A percentile compares a stretch with the other conserved stretches of the same genome.
phyloP scores from a whole-genome alignment of 2,113 vertebrate species.

The Esox niger region DNA sequence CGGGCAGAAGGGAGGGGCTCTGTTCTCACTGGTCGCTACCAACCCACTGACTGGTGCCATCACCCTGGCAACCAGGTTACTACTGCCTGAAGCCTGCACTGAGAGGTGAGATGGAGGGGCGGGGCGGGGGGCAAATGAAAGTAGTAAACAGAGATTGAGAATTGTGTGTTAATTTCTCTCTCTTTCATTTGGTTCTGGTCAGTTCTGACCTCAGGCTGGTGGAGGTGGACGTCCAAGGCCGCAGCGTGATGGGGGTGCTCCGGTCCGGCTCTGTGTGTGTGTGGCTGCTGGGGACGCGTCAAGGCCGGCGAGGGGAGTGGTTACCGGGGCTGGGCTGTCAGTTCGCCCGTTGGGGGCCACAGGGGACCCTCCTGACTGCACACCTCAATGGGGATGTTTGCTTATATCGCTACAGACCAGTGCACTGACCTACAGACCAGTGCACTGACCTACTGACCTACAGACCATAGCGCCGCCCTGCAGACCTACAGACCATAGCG shows the following conservation, averaged over 20 bases:
- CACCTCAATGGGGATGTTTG: conserved; percentile 1
- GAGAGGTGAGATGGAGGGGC: conserved; percentile 52
- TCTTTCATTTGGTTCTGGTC: not conserved
- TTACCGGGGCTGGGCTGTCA: not conserved
- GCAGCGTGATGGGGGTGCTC: not conserved
- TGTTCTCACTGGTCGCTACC: conserved; percentile 56
- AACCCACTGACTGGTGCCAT: conserved; percentile 57
- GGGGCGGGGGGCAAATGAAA: not conserved
- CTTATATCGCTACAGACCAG: not conserved
- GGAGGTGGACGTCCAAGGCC: conserved; percentile 1
- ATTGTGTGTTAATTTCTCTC: not conserved
- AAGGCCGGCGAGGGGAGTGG: not conserved
- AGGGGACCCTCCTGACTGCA: not conserved
- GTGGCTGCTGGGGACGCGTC: not conserved
- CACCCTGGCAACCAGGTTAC: conserved; percentile 25
- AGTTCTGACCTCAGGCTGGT: not conserved
- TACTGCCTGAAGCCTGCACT: conserved; percentile 47
- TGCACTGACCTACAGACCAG: not conserved
- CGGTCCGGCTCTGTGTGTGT: not conserved
- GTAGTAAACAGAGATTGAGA: too few relatives aligned
- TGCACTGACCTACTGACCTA: not conserved
- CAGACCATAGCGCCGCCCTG: too few relatives aligned
- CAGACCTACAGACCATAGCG: not conserved
- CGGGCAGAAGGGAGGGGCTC: not conserved
- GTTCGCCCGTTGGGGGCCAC: not conserved